Conservation (phyloP, 2,113 vertebrate genomes). For the Corynorhinus townsendii region DNA sequence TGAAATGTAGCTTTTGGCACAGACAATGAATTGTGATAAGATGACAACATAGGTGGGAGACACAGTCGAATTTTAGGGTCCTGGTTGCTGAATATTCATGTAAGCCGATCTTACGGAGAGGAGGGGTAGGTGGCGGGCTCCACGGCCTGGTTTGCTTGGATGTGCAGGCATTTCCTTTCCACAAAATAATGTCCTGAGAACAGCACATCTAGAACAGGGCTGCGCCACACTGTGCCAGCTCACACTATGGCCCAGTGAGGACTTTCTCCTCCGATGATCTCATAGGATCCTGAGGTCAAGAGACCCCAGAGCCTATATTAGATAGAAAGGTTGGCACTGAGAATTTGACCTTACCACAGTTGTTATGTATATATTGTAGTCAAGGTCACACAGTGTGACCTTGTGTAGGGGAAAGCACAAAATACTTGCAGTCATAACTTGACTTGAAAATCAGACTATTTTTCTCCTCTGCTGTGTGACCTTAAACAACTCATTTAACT, state of each 20-base stretch:
- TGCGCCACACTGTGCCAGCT: not conserved
- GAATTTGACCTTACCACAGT: not conserved
- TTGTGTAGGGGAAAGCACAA: not conserved
- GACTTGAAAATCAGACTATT: not conserved
- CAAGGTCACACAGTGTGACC: not conserved
- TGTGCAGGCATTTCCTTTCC: not conserved
- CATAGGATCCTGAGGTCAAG: not conserved
- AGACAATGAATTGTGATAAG: not conserved
- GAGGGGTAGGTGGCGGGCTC: not conserved
- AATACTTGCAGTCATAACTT: not conserved
- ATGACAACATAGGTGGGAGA: slow-evolving; percentile 37
- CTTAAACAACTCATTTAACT: not conserved
- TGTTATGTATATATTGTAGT: not conserved
- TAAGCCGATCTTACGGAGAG: not conserved
- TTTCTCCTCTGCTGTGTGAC: not conserved
- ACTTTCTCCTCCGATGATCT: not conserved
- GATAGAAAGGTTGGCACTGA: not conserved
- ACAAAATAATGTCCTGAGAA: not conserved
- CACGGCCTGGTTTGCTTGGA: not conserved
- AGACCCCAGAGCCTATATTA: not conserved
- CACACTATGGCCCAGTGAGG: not conserved
- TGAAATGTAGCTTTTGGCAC: slow-evolving; percentile 53
- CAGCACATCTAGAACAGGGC: not conserved
- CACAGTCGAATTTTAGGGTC: not conserved
- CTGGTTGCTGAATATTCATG: slow-evolving; percentile 25